Base-by-base conservation (phyloP, 2,888 invertebrate genomes). In the Cosmia trapezina region DNA sequence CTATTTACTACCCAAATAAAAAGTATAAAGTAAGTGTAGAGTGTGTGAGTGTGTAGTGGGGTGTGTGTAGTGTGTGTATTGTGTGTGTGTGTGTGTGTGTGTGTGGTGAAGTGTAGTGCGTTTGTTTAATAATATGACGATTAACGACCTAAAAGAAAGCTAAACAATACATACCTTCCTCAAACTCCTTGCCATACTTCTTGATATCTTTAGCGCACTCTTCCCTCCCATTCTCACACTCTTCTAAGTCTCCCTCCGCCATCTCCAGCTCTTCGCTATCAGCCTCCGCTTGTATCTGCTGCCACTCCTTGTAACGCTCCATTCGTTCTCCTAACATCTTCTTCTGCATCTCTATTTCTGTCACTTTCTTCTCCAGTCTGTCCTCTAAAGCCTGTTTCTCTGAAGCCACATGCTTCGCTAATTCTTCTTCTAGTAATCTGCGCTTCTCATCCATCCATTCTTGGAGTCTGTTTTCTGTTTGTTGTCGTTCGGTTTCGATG, bases 131-230 rank as follows among this genome's bases (percentile, higher is more conserved):
- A n/a, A n/a, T n/a, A n/a, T n/a, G n/a, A n/a, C n/a, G n/a, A n/a
- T n/a, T n/a, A n/a, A n/a, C n/a, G n/a, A n/a, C n/a, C n/a, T n/a
- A n/a, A n/a, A n/a, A n/a, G n/a, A n/a, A n/a, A n/a, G n/a, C n/a
- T n/a, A 11, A 28, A 22, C 3, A 0, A 0, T 12, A 89, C 74
- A 88, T 87, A 94, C 97, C 96, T 69, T 92, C 90, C 1, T 92
- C 90, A 51, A 96, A 91, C 54, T 94, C 91, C n/a, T 92, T 89
- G 11, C 85, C 88, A 81, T 93, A 96, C 28, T 89, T 88, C 9
- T 89, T 88, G 17, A 95, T 79, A 62, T 92, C 88, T 12, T 87
- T 83, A 8, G 86, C 77, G 65, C 91, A 91, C 22, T 89, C 81
- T 0, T 90, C 81, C 0, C 84, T 85, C 57, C 91, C 93, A 1